Base-by-base conservation (phyloP, 1,140 invertebrate genomes). In the Drosophila azteca region DNA sequence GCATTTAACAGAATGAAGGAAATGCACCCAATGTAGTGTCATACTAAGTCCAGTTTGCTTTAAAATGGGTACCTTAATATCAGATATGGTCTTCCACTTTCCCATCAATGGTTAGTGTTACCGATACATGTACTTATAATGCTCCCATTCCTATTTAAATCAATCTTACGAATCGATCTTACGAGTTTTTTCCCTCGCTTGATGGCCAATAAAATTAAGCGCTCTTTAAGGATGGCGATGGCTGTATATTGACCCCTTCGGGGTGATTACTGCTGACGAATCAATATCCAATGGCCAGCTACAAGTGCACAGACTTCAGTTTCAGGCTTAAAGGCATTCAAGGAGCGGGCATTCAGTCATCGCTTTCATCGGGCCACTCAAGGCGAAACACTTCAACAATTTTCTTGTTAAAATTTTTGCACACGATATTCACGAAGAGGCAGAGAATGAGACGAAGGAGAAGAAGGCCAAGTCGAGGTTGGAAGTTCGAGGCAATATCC, bases 361-460 rank as follows among this genome's bases (percentile, higher is more conserved):
- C 44, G 35, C n/a, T 44, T 60, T 62, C 45, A 74, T 61, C 53
- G 67, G 58, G 22, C 64, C 66, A 50, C 59, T 79, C 58, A 79
- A 79, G 79, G 66, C 60, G 50, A 61, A 71, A 61, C 74, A 88
- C 83, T 88, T 76, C 51, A 87, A 72, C 66, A 78, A 88, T 79
- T 82, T 87, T 82, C 78, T 69, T 82, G 78, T 82, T 87, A 59
- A 88, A 82, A 78, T 78, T 85, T 85, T 77, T 64, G 57, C 44
- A 48, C 77, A 69, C 59, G 50, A 54, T 62, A 51, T 31, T 9
- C 39, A 35, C 13, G 50, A 45, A 41, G 39, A 8, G 35, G 15
- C 11, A 63, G 6, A 17, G 22, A 22, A 9, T 1, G 20, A 39
- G 15, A 15, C 5, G 15, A n/a, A 0, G 2, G n/a, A n/a, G n/a